Conservation (phyloP, 2,797 vertebrate genomes). For the Etheostoma nigrum region DNA sequence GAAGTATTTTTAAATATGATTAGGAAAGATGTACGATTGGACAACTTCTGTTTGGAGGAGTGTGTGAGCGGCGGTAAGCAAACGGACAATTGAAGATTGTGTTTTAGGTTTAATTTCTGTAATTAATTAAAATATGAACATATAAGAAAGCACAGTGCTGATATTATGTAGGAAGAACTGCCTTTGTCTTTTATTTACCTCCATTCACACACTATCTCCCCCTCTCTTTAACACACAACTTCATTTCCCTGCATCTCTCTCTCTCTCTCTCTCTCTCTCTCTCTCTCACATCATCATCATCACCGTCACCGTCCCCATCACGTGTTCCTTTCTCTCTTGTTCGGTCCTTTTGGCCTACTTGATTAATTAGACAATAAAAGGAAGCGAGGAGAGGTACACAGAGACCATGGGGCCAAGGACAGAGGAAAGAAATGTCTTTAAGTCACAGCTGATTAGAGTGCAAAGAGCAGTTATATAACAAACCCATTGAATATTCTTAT, state of each 20-base stretch:
- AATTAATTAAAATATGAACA: background rate
- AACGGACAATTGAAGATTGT: background rate
- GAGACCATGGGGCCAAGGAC: conserved; percentile 49
- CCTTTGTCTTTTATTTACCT: conserved; percentile 5
- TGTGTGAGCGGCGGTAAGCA: background rate
- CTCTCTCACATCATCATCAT: background rate
- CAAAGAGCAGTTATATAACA: conserved; percentile 1
- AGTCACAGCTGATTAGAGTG: conserved; percentile 37
- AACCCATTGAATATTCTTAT: background rate
- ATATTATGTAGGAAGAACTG: background rate
- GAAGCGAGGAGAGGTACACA: conserved; percentile 43
- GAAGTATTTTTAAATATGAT: background rate
- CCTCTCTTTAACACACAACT: conserved; percentile 8
- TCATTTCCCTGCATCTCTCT: background rate
- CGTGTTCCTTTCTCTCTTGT: conserved; percentile 48
- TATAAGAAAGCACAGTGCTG: too few relatives aligned
- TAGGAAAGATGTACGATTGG: background rate
- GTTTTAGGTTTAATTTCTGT: too few relatives aligned
- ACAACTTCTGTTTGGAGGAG: background rate
- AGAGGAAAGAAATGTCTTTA: conserved; percentile 29
- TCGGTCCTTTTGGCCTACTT: conserved; percentile 68
- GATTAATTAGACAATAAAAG: conserved; percentile 72
- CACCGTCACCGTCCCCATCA: conserved; percentile 23
- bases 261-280: too few relatives aligned
- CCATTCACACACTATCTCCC: background rate